Base-by-base conservation (phyloP, 2,888 invertebrate genomes). In the Coremacera marginata region DNA sequence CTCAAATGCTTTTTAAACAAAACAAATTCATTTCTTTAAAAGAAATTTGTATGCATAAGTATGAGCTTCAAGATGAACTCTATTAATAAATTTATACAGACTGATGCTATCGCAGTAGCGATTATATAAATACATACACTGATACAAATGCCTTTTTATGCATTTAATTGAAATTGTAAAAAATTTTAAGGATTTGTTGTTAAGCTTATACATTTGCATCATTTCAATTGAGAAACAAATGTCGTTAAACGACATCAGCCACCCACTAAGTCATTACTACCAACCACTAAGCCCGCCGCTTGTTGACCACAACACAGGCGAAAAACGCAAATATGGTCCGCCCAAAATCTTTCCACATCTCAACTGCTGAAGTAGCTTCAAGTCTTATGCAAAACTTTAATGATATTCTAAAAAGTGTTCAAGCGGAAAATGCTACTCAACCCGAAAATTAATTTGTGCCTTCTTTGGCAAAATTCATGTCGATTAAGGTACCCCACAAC, bases 131-230 rank as follows among this genome's bases (percentile, higher is more conserved):
- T 9, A 11, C 22, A 67, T 25, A 25, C 57, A 60, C 0, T 27
- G 57, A 11, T 60, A 22, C 25, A 22, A 22, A 19, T n/a, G 67
- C 37, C 16, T 14, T 31, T 37, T 31, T 57, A 37, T 16, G 70
- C 83, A 85, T 85, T 86, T 85, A 86, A 85, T 85, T 85, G 85
- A 85, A 85, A 85, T 84, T 85, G 82, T 84, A 84, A 85, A 85
- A 84, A 85, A 83, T 84, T 84, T 83, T 82, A 81, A 81, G 83
- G 86, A 85, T 85, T 86, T 86, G 82, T 83, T 84, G 51, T 85
- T 86, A 85, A 86, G 84, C 84, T 82, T 79, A 82, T 82, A 81
- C 84, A 87, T 86, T 87, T 87, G 86, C 86, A 87, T 87, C 86
- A 85, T 86, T 87, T 87, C 86, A 86, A 85, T 82, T 77, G 76